Base-by-base conservation (phyloP, 2,797 vertebrate species). In the Melanogrammus aeglefinus region DNA sequence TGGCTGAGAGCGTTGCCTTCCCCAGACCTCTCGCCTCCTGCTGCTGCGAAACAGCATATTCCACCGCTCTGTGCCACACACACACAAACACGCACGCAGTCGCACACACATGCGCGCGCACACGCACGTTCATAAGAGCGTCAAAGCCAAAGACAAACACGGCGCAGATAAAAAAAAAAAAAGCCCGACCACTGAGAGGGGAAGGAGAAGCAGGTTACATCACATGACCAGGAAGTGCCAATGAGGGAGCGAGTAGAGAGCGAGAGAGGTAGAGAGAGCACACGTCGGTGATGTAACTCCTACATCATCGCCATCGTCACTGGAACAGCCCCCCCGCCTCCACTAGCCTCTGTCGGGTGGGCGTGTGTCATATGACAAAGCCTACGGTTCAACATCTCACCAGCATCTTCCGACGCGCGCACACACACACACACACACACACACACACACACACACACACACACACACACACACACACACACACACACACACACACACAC, bases 241-340 rank as follows among this genome's bases (percentile, higher is more conserved):
- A 91, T 91, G 83, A 89, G 88, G 13, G 39, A 81, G 82, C 80
- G 86, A 82, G 81, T 82, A 88, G 88, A 13, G 44, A 81, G 82
- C 79, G 86, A 82, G 80, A 88, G 83, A 86, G 85, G 76, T 82
- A 79, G 88, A 83, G 82, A 91, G 87, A 86, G 82, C 83, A 86
- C 84, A 89, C 85, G 81, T 88, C 80, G 81, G 81, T 94, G 91
- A 94, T 88, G 88, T 88, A 83, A 87, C 83, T 63, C 81, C 88
- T 70, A 77, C 89, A 81, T 88, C 88, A 71, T 16, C 75, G 35
- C 14, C 75, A 14, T 39, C 33, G 24, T 69, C 75, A 74, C 82
- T 75, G 85, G 82, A 86, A 88, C 83, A 88, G 87, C 83, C 85
- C 82, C 87, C 16, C 51, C 16, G 4, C 16, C 51, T 0, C 16